A percentile compares a stretch with the other conserved stretches of the same genome.
These are phyloP conservation scores for Petaurus breviceps DNA, from an alignment of 2,113 vertebrate species.

Conservation along the genomic window DNA sequence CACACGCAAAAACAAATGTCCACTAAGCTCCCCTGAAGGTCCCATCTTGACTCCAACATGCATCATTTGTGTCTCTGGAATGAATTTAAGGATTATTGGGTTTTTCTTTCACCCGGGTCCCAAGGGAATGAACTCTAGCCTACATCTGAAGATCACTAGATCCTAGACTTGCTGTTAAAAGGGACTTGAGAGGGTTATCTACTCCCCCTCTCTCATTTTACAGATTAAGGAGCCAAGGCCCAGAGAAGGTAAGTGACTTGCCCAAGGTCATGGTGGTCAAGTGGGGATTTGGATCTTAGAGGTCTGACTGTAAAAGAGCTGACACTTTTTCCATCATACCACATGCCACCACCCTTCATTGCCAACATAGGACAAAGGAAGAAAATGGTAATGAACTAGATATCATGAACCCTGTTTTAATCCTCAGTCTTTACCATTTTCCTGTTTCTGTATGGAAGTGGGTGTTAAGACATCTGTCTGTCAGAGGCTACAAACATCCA, in stretches of 20 bases:
- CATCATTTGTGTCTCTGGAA: neutral
- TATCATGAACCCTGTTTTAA: neutral
- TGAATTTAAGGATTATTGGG: neutral
- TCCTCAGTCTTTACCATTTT: neutral
- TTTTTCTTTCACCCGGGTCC: neutral
- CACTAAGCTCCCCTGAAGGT: neutral
- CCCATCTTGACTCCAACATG: neutral
- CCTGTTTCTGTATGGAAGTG: neutral
- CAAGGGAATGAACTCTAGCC: neutral
- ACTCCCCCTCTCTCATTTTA: neutral
- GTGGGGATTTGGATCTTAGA: neutral
- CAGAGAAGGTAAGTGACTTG: neutral
- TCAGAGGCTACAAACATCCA: fast-evolving
- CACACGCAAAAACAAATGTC: neutral
- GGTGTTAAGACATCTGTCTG: fast-evolving
- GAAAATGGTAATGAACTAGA: neutral
- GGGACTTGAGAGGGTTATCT: neutral
- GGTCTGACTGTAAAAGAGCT: neutral
- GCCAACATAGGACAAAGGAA: neutral
- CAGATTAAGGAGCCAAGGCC: neutral
- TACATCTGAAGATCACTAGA: neutral
- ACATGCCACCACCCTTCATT: neutral
- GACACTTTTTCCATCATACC: neutral
- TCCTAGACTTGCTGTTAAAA: neutral
- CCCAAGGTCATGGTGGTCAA: neutral